A percentile compares a stretch with the other conserved stretches of the same genome.
Conservation (phyloP, 2,113 vertebrate genomes). For the Ophiodon elongatus region DNA sequence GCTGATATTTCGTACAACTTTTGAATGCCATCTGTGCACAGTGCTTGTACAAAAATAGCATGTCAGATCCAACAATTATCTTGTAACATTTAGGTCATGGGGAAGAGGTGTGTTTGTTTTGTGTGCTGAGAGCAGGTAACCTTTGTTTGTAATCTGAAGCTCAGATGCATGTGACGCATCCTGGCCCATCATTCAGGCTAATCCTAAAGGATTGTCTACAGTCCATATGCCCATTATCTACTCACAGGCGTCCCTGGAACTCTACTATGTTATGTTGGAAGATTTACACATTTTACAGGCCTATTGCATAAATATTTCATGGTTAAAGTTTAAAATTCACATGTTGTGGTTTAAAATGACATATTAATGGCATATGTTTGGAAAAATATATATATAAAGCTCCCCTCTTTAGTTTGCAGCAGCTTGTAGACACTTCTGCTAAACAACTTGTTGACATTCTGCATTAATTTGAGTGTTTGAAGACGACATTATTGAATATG, state of each 20-base stretch:
- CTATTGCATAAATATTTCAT: neutral
- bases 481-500: neutral
- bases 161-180: constrained; percentile 70
- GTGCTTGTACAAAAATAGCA: neutral
- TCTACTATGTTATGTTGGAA: constrained; percentile 2
- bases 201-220: constrained; percentile 82
- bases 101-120: constrained; percentile 28
- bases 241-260: constrained; percentile 46
- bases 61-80: neutral
- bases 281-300: neutral
- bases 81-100: neutral
- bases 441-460: constrained; percentile 1
- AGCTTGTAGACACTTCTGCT: neutral
- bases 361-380: neutral
- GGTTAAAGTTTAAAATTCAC: neutral
- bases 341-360: neutral
- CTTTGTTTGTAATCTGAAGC: constrained; percentile 78
- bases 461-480: neutral
- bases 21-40: neutral
- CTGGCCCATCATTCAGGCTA: constrained; percentile 75
- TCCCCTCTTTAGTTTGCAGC: neutral
- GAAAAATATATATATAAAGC: neutral
- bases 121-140: constrained; percentile 53
- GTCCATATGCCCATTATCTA: constrained; percentile 82
- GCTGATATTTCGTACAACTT: neutral